phyloP scores from a whole-genome alignment of 2,113 vertebrate genomes.

The Python bivittatus region DNA sequence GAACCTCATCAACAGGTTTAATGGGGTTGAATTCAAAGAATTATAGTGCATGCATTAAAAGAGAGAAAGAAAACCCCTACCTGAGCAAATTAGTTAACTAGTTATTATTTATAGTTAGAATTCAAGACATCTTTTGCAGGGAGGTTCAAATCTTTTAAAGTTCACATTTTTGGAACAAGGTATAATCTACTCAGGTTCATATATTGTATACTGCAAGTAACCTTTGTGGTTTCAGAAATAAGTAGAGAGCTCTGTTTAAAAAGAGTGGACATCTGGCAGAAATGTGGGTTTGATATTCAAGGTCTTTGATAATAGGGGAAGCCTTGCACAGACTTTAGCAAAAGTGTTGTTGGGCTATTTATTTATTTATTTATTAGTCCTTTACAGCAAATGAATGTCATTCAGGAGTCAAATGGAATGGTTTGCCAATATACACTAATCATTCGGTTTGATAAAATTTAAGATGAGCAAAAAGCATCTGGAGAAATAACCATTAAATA shows the following conservation, averaged over 20 bases:
- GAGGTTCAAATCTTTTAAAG: slow-evolving; percentile 53
- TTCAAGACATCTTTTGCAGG: slow-evolving; percentile 37
- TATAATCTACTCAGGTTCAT: slow-evolving; percentile 48
- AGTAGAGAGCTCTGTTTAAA: slow-evolving; percentile 46
- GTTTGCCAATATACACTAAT: slow-evolving; percentile 27
- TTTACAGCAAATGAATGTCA: slow-evolving; percentile 28
- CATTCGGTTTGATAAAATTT: slow-evolving; percentile 16
- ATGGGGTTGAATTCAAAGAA: slow-evolving; percentile 72
- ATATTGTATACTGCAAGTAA: slow-evolving; percentile 48
- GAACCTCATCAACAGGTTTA: slow-evolving; percentile 76
- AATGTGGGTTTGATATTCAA: not conserved
- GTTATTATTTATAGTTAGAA: slow-evolving; percentile 48
- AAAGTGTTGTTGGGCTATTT: not conserved
- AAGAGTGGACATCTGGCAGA: slow-evolving; percentile 30
- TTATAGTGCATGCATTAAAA: slow-evolving; percentile 56
- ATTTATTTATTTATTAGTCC: not conserved
- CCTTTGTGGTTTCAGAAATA: slow-evolving; percentile 47
- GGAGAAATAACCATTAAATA: not conserved
- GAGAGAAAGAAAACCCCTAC: slow-evolving; percentile 41
- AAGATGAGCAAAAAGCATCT: not conserved
- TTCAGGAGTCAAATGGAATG: slow-evolving; percentile 27
- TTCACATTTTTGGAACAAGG: slow-evolving; percentile 53
- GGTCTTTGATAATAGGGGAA: not conserved
- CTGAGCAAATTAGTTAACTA: slow-evolving; percentile 66
- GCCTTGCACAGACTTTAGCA: slow-evolving; percentile 9